These are phyloP conservation scores for Tenthredo scrophulariae DNA, from an alignment of 2,888 invertebrate species.

Conservation along the genomic window DNA sequence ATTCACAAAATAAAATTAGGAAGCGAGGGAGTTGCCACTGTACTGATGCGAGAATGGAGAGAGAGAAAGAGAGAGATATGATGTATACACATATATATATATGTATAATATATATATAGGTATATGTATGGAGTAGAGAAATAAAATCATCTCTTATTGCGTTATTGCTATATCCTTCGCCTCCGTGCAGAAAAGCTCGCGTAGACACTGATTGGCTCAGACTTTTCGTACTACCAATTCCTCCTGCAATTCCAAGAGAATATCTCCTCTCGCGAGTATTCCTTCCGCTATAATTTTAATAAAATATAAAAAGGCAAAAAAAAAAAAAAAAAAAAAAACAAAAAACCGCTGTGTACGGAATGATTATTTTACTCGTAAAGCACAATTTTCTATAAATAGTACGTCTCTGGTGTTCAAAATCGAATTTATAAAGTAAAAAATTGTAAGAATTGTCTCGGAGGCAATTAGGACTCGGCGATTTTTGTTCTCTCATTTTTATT, in stretches of 20 bases:
- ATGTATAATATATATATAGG: constrained; percentile 39
- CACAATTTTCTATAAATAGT: background rate
- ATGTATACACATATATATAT: constrained; percentile 57
- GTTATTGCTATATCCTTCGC: constrained; percentile 65
- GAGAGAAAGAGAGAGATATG: constrained; percentile 56
- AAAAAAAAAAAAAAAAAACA: background rate
- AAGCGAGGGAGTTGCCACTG: background rate
- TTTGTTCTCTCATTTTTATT: background rate
- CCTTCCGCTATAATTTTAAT: constrained; percentile 34
- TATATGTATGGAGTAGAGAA: constrained; percentile 57
- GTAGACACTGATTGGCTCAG: constrained; percentile 64
- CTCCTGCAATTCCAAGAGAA: background rate
- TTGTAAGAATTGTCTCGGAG: no score
- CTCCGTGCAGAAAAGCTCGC: constrained; percentile 57
- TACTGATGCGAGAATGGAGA: constrained; percentile 25
- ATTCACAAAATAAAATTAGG: constrained; percentile 63
- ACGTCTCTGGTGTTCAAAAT: background rate
- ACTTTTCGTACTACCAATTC: constrained; percentile 49
- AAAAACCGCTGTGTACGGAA: background rate
- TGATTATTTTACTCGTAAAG: background rate
- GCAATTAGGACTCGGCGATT: background rate
- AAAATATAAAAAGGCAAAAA: background rate
- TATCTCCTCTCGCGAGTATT: constrained; percentile 15
- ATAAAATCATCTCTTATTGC: constrained; percentile 72
- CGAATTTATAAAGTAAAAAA: no score